phyloP scores from a whole-genome alignment of 2,113 vertebrate species.

The Xenotilapia caudafasciata region DNA sequence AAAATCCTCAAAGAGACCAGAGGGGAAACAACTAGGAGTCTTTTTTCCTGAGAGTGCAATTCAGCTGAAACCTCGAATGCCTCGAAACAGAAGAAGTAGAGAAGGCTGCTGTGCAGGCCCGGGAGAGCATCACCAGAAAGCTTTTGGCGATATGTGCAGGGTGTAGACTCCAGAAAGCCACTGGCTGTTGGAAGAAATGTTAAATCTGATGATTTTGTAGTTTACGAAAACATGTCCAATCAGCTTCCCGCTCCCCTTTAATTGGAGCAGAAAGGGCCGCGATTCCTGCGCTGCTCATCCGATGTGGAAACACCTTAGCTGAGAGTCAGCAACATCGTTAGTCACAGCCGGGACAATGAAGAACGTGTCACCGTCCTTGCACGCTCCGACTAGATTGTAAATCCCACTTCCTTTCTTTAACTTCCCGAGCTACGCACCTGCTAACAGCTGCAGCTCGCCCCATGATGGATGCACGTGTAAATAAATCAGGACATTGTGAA shows the following conservation, averaged over 20 bases:
- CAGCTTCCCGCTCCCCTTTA: not conserved
- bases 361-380: constrained; percentile 17
- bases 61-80: not conserved
- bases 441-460: not conserved
- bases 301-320: constrained; percentile 6
- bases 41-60: not conserved
- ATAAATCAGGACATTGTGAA: constrained; percentile 2
- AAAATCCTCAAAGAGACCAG: not conserved
- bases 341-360: not conserved
- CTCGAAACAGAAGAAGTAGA: not conserved
- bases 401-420: constrained; percentile 4
- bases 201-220: not conserved
- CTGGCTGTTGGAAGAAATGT: not conserved
- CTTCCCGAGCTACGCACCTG: not conserved
- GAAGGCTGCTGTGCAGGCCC: not conserved
- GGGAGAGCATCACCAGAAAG: not conserved
- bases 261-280: not conserved
- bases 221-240: not conserved
- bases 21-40: not conserved
- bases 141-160: not conserved
- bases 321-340: constrained; percentile 28
- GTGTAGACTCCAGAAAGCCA: not conserved
- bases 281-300: not conserved
- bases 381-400: not conserved
- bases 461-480: constrained; percentile 1